phyloP scores from a whole-genome alignment of 2,113 vertebrate species.

The Nannobrachium achirus region DNA sequence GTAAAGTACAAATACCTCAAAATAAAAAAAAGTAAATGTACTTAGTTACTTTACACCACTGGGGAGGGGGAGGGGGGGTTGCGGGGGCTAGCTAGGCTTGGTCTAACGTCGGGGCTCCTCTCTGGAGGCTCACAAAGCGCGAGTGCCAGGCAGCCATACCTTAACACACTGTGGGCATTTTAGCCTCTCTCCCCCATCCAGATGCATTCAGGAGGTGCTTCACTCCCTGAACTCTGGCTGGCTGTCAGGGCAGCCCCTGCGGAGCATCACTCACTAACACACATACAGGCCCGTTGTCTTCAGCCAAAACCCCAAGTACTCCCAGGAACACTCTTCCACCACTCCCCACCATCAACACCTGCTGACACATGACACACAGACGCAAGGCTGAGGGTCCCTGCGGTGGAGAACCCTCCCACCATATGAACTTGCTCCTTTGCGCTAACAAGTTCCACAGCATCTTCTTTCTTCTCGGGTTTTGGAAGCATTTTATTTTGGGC shows the following conservation, averaged over 20 bases:
- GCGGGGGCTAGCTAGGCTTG: too few species aligned
- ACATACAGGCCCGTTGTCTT: constrained; percentile 23
- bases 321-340: constrained; percentile 34
- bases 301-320: constrained; percentile 47
- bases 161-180: too few species aligned
- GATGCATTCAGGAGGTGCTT: not conserved
- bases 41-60: too few species aligned
- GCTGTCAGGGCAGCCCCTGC: constrained; percentile 36
- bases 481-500: constrained; percentile 1
- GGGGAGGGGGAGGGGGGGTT: too few species aligned
- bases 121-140: constrained; percentile 7
- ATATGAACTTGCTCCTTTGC: constrained; percentile 7
- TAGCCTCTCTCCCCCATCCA: not conserved
- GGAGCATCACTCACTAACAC: constrained; percentile 66
- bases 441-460: constrained; percentile 52
- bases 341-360: constrained; percentile 69
- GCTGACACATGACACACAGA: constrained; percentile 53
- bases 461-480: constrained; percentile 10
- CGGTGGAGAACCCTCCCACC: constrained; percentile 28
- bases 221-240: constrained; percentile 29
- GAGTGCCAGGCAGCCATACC: too few species aligned
- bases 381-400: constrained; percentile 23
- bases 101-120: constrained; percentile 1
- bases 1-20: too few species aligned
- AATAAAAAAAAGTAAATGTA: too few species aligned